Conservation (phyloP, 2,113 vertebrate genomes). For the Indicator maculatus region DNA sequence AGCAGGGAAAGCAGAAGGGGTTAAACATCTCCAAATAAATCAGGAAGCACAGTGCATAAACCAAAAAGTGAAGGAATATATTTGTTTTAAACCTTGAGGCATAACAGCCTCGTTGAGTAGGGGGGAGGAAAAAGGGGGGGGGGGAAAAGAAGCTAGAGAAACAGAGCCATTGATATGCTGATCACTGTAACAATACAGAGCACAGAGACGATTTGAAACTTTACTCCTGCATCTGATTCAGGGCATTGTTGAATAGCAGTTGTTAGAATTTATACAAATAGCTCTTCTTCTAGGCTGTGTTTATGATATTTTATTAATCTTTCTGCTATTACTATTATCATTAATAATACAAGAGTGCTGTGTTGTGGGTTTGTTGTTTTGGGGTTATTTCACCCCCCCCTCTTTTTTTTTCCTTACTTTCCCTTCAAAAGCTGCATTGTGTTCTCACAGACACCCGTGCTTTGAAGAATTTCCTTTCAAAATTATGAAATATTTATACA, state of each 20-base stretch:
- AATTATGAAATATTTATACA: constrained; percentile 73
- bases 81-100: constrained; percentile 35
- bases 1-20: neutral
- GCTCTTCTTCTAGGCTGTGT: neutral
- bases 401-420: neutral
- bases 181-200: neutral
- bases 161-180: constrained; percentile 21
- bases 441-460: constrained; percentile 6
- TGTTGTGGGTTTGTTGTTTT: neutral
- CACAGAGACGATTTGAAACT: neutral
- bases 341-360: constrained; percentile 59
- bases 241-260: constrained; percentile 5
- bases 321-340: constrained; percentile 52
- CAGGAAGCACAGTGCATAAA: neutral
- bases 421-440: neutral
- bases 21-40: neutral
- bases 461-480: constrained; percentile 70
- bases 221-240: constrained; percentile 19
- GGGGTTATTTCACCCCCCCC: too few relatives aligned
- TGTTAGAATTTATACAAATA: constrained; percentile 33
- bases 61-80: neutral
- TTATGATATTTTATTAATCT: constrained; percentile 67
- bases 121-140: neutral
- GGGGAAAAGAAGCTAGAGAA: neutral
- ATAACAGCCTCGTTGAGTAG: neutral